Conservation (phyloP, 2,888 invertebrate species). For the Cheilosia pagana region DNA sequence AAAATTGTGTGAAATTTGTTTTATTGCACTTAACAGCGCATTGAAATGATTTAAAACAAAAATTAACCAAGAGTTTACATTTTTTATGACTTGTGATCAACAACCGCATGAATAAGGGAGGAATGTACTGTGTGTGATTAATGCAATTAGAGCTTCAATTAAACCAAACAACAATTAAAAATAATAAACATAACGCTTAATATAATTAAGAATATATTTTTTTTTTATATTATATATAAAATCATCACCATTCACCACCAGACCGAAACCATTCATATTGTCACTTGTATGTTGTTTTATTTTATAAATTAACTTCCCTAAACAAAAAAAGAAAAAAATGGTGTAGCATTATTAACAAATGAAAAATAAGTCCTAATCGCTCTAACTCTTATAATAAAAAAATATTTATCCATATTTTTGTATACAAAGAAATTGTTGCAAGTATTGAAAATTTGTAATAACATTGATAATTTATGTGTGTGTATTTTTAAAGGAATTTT, state of each 20-base stretch:
- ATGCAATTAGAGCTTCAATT: conserved; percentile 66
- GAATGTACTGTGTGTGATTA: conserved; percentile 68
- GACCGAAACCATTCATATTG: conserved; percentile 39
- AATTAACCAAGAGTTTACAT: conserved; percentile 13
- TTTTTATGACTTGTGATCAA: conserved; percentile 23
- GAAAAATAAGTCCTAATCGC: conserved; percentile 22
- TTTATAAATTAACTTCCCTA: conserved; percentile 19
- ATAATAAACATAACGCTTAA: conserved; percentile 62
- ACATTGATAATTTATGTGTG: conserved; percentile 41
- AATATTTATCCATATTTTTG: neutral
- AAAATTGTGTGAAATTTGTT: conserved; percentile 25
- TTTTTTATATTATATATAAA: conserved; percentile 26
- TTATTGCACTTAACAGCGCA: conserved; percentile 32
- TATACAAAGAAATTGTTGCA: neutral
- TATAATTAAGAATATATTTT: conserved; percentile 28
- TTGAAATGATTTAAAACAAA: conserved; percentile 17
- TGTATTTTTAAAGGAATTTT: too few relatives aligned
- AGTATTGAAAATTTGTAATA: neutral
- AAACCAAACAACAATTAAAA: conserved; percentile 32
- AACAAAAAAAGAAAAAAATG: neutral
- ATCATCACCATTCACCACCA: conserved; percentile 42
- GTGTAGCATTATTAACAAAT: conserved; percentile 44
- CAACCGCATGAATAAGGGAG: conserved; percentile 63
- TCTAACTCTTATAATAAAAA: conserved; percentile 11
- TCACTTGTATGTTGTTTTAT: conserved; percentile 16